Evolutionary conservation across 2,888 invertebrate species (phyloP), one percentile per base, ranked within the genome.

Genomic region (Ypsolopha scabrella): DNA sequence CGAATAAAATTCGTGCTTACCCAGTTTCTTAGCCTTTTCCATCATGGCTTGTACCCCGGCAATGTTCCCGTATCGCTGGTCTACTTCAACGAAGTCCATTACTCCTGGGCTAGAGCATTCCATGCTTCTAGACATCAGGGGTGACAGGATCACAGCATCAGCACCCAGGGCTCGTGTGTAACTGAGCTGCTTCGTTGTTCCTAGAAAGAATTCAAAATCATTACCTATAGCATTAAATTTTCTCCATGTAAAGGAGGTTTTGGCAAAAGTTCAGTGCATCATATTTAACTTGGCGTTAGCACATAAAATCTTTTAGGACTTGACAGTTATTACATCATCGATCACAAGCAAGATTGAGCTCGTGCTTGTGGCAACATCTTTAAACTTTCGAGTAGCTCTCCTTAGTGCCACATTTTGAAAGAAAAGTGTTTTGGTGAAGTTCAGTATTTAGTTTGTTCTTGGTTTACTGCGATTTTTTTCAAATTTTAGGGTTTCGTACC

Each of bases 91-190:
- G 63, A 92, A 93, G 69, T 95, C 88, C 0, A 90, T 75, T 37
- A 93, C 90, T 51, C 96, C 96, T 56, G 96, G 95, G 1, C 92
- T 92, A 66, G 90, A 89, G 70, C 96, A 96, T 11, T 89, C 88
- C 82, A 59, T 55, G 55, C 72, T 83, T 52, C 60, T 71, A 3
- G 65, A 48, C 1, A 64, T 60, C 48, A 85, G 49, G 0, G 83
- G 64, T 0, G 87, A 86, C 39, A 87, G 61, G 50, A 86, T 76
- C 6, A 83, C 67, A 6, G 81, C 82, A 57, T 85, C 81, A 1
- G 79, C 78, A 8, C 83, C 83, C 10, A 85, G 46, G 0, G 81
- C 79, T n/a, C 74, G 68, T 1, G 80, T 68, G 55, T 87, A 86
- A 57, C 81, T 81, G 7, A 85, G 56, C 57, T 85, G 81, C 55